A percentile compares a stretch with the other conserved stretches of the same genome.
Evolutionary conservation across 2,113 vertebrate genomes (phyloP).

Genomic region (Burhinus bistriatus): DNA sequence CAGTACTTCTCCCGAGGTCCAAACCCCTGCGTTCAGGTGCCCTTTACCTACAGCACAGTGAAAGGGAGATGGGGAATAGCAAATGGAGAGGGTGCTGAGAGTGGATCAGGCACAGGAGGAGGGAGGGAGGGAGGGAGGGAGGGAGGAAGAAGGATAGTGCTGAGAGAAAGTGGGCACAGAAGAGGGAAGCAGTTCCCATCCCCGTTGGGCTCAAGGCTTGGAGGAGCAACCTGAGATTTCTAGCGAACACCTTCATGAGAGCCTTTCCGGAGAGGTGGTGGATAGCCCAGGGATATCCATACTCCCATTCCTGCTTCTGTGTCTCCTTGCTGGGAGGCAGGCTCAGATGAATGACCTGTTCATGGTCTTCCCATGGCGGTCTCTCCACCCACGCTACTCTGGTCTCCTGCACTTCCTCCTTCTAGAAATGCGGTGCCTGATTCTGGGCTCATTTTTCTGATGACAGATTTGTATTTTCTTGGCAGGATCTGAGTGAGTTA

Average conservation of each 20-base stretch:
- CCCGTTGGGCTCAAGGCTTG: not conserved
- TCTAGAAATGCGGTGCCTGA: accelerated
- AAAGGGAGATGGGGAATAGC: not conserved
- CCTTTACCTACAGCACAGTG: not conserved
- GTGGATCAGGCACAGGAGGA: not conserved
- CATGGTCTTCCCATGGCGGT: not conserved
- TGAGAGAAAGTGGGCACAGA: not conserved
- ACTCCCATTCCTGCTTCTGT: not conserved
- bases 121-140: not conserved
- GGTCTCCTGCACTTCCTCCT: not conserved
- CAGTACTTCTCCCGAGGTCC: not conserved
- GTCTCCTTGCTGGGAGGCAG: not conserved
- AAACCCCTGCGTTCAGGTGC: not conserved
- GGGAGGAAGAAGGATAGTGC: not conserved
- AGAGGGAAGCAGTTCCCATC: not conserved
- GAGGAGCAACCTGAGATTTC: not conserved
- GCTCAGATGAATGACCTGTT: not conserved
- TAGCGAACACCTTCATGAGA: not conserved
- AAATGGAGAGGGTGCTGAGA: not conserved
- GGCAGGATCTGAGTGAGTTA: constrained; percentile 85
- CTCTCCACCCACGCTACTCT: not conserved
- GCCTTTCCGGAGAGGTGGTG: not conserved
- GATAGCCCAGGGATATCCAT: no score
- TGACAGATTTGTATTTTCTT: not conserved
- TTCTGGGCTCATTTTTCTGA: not conserved